Evolutionary conservation across 2,888 invertebrate genomes (phyloP).

Genomic region (Nephrotoma appendiculata): DNA sequence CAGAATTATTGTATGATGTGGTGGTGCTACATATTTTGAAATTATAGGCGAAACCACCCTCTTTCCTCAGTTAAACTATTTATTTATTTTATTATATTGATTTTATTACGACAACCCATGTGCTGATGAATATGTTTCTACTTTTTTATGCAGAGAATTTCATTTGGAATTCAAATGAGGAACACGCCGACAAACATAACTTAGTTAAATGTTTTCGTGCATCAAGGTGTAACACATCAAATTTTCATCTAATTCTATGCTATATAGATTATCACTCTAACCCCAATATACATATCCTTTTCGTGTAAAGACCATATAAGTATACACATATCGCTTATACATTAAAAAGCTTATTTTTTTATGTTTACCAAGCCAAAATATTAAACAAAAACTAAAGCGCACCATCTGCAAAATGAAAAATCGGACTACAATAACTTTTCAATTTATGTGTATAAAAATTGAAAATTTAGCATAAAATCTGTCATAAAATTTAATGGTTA

Average conservation of each 20-base stretch:
- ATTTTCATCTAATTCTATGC: not conserved
- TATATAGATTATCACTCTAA: not conserved
- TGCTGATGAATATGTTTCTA: not conserved
- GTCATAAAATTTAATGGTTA: not conserved
- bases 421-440: not conserved
- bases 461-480: not conserved
- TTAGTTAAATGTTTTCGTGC: not conserved
- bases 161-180: not conserved
- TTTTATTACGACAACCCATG: not conserved
- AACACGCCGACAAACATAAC: not conserved
- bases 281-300: not conserved
- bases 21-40: too few relatives aligned
- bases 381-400: not conserved
- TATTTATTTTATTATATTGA: too few relatives aligned
- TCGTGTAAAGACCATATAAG: not conserved
- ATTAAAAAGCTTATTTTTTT: not conserved
- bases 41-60: too few relatives aligned
- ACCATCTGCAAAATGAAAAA: not conserved
- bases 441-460: not conserved
- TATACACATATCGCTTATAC: not conserved
- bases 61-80: too few relatives aligned
- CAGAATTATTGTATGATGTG: too few relatives aligned
- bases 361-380: not conserved
- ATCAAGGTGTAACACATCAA: not conserved
- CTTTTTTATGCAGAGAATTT: not conserved